phyloP scores from a whole-genome alignment of 2,797 vertebrate genomes.

The Karalla daura region DNA sequence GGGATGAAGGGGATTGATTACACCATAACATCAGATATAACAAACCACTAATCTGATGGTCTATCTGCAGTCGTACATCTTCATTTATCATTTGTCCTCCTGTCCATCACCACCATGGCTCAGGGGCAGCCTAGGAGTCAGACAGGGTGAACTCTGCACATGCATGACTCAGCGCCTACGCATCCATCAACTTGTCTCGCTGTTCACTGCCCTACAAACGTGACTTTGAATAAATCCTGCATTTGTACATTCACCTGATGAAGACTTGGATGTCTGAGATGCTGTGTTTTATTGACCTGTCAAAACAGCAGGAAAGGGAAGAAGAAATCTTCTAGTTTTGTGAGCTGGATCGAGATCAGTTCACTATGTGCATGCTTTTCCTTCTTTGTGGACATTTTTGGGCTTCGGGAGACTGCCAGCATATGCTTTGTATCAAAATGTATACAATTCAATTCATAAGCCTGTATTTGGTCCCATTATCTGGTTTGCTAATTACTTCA shows the following conservation, averaged over 20 bases:
- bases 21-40: constrained; percentile 75
- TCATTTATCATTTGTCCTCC: constrained; percentile 80
- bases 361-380: constrained; percentile 55
- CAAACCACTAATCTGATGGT: constrained; percentile 81
- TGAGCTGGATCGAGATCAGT: constrained; percentile 30
- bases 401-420: constrained; percentile 35
- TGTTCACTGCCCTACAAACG: constrained; percentile 32
- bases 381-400: constrained; percentile 29
- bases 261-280: constrained; percentile 15
- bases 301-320: constrained; percentile 36
- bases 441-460: constrained; percentile 51
- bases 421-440: constrained; percentile 62
- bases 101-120: constrained; percentile 70
- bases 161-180: constrained; percentile 61
- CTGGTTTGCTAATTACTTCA: constrained; percentile 69
- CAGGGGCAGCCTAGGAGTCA: constrained; percentile 62
- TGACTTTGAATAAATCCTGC: constrained; percentile 29
- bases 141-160: constrained; percentile 56
- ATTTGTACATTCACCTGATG: constrained; percentile 13
- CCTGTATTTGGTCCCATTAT: constrained; percentile 64
- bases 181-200: constrained; percentile 77
- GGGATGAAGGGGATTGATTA: constrained; percentile 81
- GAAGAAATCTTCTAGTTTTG: constrained; percentile 17
- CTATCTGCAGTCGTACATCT: constrained; percentile 81
- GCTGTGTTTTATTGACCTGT: constrained; percentile 34